Conservation (phyloP, 2,888 invertebrate species). For the Tetragonisca angustula region DNA sequence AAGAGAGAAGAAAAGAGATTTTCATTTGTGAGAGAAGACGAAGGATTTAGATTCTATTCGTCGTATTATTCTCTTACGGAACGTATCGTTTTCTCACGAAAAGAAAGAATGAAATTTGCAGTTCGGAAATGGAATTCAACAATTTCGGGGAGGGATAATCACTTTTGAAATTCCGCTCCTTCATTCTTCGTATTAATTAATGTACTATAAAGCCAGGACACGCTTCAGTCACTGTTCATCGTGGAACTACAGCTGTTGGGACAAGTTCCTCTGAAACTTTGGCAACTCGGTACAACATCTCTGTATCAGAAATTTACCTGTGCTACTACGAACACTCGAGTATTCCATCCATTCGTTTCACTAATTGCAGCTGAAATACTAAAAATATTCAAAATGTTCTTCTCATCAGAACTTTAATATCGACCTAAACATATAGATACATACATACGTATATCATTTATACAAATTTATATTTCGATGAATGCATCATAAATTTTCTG, state of each 20-base stretch:
- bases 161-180: background rate
- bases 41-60: background rate
- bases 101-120: background rate
- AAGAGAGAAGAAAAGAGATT: background rate
- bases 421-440: no score
- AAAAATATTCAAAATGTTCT: background rate
- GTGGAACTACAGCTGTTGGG: background rate
- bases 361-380: background rate
- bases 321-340: no score
- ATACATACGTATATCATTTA: no score
- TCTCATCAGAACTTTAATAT: background rate
- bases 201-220: background rate
- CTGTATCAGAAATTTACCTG: background rate
- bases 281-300: background rate
- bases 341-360: background rate
- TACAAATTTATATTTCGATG: no score
- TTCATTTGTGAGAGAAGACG: background rate
- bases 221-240: slow-evolving; percentile 10
- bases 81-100: background rate
- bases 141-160: background rate
- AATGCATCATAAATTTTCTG: no score
- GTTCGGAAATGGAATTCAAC: background rate
- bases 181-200: background rate
- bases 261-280: slow-evolving; percentile 7
- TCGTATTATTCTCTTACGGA: background rate